Percentiles rank a stretch among this genome's conserved stretches.
These are phyloP conservation scores for Grapholita molesta DNA, from an alignment of 1,140 invertebrate species.

Conservation along the genomic window DNA sequence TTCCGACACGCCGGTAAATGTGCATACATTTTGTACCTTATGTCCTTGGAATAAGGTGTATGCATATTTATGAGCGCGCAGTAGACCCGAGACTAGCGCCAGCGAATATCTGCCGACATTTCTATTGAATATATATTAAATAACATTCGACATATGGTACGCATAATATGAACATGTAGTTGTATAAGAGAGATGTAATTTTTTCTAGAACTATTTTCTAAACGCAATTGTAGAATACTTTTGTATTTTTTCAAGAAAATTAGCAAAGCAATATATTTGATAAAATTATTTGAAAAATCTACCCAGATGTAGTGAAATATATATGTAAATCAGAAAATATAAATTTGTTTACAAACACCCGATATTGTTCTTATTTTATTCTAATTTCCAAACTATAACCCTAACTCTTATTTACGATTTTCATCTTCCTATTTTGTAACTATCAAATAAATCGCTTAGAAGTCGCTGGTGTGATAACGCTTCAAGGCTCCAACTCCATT, in stretches of 20 bases:
- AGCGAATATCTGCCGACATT: constrained; percentile 23
- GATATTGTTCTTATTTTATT: constrained; percentile 48
- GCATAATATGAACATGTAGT: constrained; percentile 71
- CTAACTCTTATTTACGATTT: too few species aligned
- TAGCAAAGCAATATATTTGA: constrained; percentile 74
- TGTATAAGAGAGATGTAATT: constrained; percentile 63
- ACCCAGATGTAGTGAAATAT: constrained; percentile 64
- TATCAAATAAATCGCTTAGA: too few species aligned
- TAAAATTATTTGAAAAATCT: constrained; percentile 59
- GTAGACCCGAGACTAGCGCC: not conserved
- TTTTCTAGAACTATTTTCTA: constrained; percentile 70
- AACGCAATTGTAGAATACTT: constrained; percentile 67
- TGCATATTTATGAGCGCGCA: not conserved
- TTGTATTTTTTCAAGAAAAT: constrained; percentile 74
- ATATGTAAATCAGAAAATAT: constrained; percentile 71
- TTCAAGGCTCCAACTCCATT: too few species aligned
- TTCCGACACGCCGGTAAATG: not conserved
- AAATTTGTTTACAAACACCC: constrained; percentile 72
- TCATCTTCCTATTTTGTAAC: too few species aligned
- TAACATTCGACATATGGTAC: constrained; percentile 52
- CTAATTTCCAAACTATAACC: not conserved
- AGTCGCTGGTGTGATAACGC: too few species aligned
- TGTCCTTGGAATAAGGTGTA: not conserved
- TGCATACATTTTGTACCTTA: not conserved
- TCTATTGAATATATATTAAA: constrained; percentile 33